phyloP scores from a whole-genome alignment of 1,140 invertebrate genomes.

The Paraescarpia echinospica region DNA sequence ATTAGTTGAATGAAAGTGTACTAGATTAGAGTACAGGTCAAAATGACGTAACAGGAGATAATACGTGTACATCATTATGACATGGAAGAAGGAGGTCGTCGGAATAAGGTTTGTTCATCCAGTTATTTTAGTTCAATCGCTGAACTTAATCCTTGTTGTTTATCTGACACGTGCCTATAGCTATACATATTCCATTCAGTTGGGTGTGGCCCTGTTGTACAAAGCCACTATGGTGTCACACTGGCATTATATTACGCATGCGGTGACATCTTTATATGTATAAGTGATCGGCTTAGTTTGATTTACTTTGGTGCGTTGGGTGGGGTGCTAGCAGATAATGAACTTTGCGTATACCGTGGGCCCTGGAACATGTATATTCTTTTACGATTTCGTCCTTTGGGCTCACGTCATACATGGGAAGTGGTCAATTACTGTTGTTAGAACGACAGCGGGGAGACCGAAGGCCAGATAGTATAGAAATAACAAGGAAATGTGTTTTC shows the following conservation, averaged over 20 bases:
- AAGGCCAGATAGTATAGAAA: neutral
- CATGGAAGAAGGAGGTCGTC: neutral
- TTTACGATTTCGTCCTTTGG: neutral
- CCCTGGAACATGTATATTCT: neutral
- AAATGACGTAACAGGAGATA: constrained; percentile 5
- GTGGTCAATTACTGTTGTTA: neutral
- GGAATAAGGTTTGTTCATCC: neutral
- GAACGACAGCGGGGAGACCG: neutral
- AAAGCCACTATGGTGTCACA: neutral
- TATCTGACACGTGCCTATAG: neutral
- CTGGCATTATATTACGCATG: neutral
- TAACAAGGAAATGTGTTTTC: neutral
- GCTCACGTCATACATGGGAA: neutral
- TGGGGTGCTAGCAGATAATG: neutral
- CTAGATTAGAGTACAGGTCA: neutral
- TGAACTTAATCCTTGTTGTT: neutral
- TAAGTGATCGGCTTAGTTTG: neutral
- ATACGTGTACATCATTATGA: neutral
- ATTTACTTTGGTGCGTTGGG: neutral
- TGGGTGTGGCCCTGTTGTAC: neutral
- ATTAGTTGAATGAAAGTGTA: neutral
- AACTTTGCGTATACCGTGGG: neutral
- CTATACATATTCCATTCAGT: neutral
- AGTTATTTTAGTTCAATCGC: neutral
- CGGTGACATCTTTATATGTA: neutral